Evolutionary conservation across 2,113 vertebrate species (phyloP).

Genomic region (Oryzias javanicus): DNA sequence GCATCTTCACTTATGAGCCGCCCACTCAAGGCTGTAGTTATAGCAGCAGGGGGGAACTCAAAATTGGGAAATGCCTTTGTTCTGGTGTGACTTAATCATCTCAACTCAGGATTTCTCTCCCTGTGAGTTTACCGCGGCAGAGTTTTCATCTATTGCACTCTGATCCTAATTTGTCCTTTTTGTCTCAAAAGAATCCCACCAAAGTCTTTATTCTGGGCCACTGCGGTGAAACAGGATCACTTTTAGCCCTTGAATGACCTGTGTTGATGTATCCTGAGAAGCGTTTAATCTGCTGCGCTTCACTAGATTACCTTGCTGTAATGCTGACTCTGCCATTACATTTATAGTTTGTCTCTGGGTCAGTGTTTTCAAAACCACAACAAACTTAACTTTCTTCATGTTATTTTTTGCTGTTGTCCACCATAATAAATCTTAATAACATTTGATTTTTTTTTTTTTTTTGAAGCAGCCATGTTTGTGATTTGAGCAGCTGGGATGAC

Average conservation of each 20-base stretch:
- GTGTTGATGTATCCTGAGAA: constrained; percentile 58
- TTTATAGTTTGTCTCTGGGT: too few species aligned
- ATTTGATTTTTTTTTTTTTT: not conserved
- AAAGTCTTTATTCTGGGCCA: constrained; percentile 1
- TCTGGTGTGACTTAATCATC: not conserved
- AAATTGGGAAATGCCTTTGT: constrained; percentile 13
- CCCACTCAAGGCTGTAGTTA: constrained; percentile 16
- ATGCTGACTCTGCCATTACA: not conserved
- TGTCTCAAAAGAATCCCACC: not conserved
- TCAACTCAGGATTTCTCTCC: too few species aligned
- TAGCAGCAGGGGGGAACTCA: constrained; percentile 18
- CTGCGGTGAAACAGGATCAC: constrained; percentile 45
- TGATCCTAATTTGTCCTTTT: too few species aligned
- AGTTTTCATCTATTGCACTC: too few species aligned
- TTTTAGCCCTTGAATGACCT: constrained; percentile 50
- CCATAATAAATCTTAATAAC: not conserved
- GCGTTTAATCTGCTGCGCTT: constrained; percentile 56
- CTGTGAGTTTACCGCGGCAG: too few species aligned
- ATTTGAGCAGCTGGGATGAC: constrained; percentile 49
- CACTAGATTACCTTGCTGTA: constrained; percentile 45
- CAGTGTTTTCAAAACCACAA: too few species aligned
- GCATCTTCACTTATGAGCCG: constrained; percentile 24
- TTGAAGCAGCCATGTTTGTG: constrained; percentile 27
- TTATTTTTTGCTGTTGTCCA: too few species aligned
- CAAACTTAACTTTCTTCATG: too few species aligned